Percentiles rank a stretch among this genome's conserved stretches.
These are phyloP conservation scores for Battus philenor DNA, from an alignment of 1,140 invertebrate species.

Conservation along the genomic window DNA sequence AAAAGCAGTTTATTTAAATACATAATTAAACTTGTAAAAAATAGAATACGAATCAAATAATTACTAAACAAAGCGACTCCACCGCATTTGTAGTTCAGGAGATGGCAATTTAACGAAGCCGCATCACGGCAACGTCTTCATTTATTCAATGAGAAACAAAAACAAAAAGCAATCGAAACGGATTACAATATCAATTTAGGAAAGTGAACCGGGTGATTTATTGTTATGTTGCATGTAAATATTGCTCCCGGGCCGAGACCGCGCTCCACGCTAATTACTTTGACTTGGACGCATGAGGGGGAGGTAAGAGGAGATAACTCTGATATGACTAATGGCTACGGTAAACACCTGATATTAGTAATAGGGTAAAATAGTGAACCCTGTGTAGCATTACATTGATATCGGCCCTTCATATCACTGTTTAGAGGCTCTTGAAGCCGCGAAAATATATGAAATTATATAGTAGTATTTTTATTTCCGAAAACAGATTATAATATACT, in stretches of 20 bases:
- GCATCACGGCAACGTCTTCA: constrained; percentile 66
- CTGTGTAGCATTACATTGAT: not conserved
- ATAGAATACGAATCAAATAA: constrained; percentile 8
- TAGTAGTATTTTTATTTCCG: too few relatives aligned
- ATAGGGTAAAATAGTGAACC: not conserved
- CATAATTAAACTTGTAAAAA: too few relatives aligned
- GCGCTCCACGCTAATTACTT: constrained; percentile 39
- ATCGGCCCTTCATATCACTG: not conserved
- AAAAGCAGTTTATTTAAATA: too few relatives aligned
- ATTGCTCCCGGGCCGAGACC: constrained; percentile 33
- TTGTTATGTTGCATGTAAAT: constrained; percentile 60
- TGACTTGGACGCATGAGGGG: constrained; percentile 5
- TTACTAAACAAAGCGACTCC: constrained; percentile 32
- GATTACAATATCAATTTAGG: constrained; percentile 76
- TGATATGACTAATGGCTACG: constrained; percentile 4
- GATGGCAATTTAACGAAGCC: constrained; percentile 73
- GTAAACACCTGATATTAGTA: not conserved
- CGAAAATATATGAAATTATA: too few relatives aligned
- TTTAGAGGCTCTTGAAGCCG: not conserved
- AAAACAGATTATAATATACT: too few relatives aligned
- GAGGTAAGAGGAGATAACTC: constrained; percentile 4
- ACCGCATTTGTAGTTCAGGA: constrained; percentile 23
- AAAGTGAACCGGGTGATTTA: constrained; percentile 72
- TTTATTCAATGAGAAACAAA: constrained; percentile 62
- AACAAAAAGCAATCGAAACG: constrained; percentile 42